Evolutionary conservation across 2,888 invertebrate species (phyloP).

Genomic region (Acrobasis repandana): DNA sequence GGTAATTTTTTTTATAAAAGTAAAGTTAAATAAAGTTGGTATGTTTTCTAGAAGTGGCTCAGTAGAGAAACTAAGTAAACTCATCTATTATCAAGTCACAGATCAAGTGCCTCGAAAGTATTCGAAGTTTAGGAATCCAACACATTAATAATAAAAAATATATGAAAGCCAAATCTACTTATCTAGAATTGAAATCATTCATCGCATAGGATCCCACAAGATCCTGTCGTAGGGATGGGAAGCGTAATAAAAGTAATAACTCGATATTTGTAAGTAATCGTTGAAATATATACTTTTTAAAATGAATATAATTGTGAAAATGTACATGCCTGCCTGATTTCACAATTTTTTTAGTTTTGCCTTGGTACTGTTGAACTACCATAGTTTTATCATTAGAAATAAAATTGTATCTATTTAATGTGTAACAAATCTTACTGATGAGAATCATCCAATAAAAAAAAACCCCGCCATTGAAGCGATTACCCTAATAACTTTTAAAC

Average conservation of each 20-base stretch:
- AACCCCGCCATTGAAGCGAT: too few relatives aligned
- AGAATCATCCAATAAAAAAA: too few relatives aligned
- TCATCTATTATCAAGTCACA: background rate
- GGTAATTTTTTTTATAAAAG: too few relatives aligned
- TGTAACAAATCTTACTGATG: too few relatives aligned
- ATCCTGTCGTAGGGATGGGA: slow-evolving; percentile 30
- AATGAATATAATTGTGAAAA: too few relatives aligned
- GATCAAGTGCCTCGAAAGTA: background rate
- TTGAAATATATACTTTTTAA: background rate
- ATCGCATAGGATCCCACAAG: slow-evolving; percentile 47
- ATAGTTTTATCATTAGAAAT: too few relatives aligned
- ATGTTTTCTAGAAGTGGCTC: background rate
- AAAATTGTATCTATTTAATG: too few relatives aligned
- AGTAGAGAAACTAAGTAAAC: background rate
- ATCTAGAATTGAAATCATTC: slow-evolving; percentile 70
- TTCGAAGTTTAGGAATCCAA: background rate
- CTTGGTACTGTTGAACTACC: too few relatives aligned
- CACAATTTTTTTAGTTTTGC: too few relatives aligned
- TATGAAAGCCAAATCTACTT: slow-evolving; percentile 58
- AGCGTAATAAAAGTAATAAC: background rate
- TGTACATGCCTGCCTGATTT: too few relatives aligned
- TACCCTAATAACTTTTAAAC: too few relatives aligned
- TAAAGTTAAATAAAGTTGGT: too few relatives aligned
- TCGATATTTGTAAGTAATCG: background rate
- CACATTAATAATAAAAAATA: slow-evolving; percentile 49